phyloP scores from a whole-genome alignment of 2,113 vertebrate species.

The Catharus minimus region DNA sequence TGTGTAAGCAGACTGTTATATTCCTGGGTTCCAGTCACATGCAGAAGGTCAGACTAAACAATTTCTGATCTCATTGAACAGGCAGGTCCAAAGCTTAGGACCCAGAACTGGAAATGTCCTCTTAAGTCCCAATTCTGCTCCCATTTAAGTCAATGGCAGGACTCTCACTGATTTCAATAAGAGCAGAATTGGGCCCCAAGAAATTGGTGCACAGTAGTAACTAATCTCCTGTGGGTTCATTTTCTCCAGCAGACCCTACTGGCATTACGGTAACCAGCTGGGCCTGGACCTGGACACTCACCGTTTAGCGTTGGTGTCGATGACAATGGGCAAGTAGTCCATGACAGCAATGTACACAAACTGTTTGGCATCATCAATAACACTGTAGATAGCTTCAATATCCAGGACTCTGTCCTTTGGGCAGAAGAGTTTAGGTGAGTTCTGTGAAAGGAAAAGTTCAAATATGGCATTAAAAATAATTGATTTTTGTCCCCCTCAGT shows the following conservation, averaged over 20 bases:
- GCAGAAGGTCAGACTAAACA: neutral
- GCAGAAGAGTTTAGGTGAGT: conserved; percentile 89
- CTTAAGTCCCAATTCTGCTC: conserved; percentile 65
- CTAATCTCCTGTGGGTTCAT: neutral
- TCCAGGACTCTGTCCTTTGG: conserved; percentile 89
- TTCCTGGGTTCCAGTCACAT: neutral
- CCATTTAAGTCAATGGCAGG: conserved; percentile 60
- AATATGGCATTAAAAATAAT: neutral
- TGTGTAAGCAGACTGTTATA: neutral
- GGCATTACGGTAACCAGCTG: neutral
- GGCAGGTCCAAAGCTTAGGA: conserved; percentile 21
- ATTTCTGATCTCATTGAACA: conserved; percentile 34
- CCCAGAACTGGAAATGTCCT: conserved; percentile 23
- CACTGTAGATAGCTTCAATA: conserved; percentile 90
- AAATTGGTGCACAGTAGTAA: conserved; percentile 19
- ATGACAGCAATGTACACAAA: conserved; percentile 92
- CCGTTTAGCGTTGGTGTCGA: conserved; percentile 77
- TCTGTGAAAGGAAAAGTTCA: conserved; percentile 75
- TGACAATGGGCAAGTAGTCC: conserved; percentile 88
- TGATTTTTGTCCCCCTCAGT: neutral
- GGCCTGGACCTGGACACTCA: neutral
- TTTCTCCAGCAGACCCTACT: neutral
- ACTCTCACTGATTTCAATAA: conserved; percentile 64
- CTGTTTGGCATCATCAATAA: conserved; percentile 85
- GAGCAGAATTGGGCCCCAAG: conserved; percentile 66